These are phyloP conservation scores for Cantharis rustica DNA, from an alignment of 2,888 invertebrate species.

Conservation along the genomic window DNA sequence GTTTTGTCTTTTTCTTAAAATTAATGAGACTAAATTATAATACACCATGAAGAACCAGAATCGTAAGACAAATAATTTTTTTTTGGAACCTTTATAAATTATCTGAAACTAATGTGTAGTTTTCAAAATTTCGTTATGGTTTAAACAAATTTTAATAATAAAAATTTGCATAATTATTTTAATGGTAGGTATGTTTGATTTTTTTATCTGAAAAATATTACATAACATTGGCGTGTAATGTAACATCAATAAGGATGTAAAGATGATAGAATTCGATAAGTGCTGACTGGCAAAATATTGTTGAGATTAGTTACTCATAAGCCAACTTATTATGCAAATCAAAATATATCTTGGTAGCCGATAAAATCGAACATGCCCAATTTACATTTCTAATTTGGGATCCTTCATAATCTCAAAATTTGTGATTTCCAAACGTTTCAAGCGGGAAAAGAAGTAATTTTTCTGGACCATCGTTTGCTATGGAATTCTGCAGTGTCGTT, in stretches of 20 bases:
- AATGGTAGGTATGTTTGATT: background rate
- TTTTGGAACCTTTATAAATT: background rate
- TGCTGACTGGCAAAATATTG: background rate
- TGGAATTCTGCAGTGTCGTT: no score
- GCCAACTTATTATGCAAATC: background rate
- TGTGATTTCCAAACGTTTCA: background rate
- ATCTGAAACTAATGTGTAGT: background rate
- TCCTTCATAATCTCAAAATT: background rate
- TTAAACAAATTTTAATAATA: background rate
- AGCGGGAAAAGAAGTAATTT: background rate
- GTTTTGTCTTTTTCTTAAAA: background rate
- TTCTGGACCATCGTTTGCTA: background rate
- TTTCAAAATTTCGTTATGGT: background rate
- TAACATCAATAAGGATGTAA: background rate
- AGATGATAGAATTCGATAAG: background rate
- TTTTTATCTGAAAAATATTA: background rate
- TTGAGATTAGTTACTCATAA: background rate
- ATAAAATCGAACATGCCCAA: background rate
- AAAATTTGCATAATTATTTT: background rate
- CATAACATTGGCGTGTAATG: background rate
- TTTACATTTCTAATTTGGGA: background rate
- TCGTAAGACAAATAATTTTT: background rate
- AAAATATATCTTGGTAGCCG: background rate
- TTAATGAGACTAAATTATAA: background rate
- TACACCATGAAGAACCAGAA: background rate